A percentile compares a stretch with the other conserved stretches of the same genome.
phyloP scores from a whole-genome alignment of 2,888 invertebrate genomes.

The Notodonta dromedarius region DNA sequence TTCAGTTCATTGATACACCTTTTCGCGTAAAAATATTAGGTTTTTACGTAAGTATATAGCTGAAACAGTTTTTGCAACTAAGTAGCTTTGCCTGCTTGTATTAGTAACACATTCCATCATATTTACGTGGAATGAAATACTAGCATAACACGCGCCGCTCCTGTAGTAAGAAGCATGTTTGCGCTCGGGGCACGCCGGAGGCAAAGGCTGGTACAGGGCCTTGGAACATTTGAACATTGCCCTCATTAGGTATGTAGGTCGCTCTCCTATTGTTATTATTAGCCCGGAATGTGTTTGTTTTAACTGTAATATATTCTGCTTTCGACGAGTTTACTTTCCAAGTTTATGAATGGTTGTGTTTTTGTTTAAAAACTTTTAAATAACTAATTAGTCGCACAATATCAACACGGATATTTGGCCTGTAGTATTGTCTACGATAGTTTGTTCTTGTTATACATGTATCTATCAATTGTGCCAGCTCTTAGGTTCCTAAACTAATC shows the following conservation, averaged over 20 bases:
- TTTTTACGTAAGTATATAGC: too few species aligned
- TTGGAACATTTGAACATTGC: conserved; percentile 6
- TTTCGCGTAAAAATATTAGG: too few species aligned
- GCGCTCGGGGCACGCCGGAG: conserved; percentile 3
- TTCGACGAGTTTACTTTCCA: not conserved
- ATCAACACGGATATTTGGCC: not conserved
- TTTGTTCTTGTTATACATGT: too few species aligned
- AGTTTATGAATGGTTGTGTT: not conserved
- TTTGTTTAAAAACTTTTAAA: not conserved
- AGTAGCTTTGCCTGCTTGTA: too few species aligned
- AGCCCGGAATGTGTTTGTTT: not conserved
- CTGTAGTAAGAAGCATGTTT: conserved; percentile 1
- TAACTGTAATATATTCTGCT: not conserved
- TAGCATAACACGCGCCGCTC: not conserved
- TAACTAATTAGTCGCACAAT: too few species aligned
- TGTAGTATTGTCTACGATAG: not conserved
- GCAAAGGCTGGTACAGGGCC: conserved; percentile 4
- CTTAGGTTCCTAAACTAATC: too few species aligned
- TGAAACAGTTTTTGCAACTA: too few species aligned
- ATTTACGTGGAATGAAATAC: not conserved
- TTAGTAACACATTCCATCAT: too few species aligned
- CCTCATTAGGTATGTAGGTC: conserved; percentile 14
- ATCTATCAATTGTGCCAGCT: too few species aligned
- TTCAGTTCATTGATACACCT: too few species aligned
- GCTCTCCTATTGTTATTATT: conserved; percentile 9